These are phyloP conservation scores for Sebastes wilsoni DNA, from an alignment of 2,797 vertebrate genomes.

Conservation along the genomic window DNA sequence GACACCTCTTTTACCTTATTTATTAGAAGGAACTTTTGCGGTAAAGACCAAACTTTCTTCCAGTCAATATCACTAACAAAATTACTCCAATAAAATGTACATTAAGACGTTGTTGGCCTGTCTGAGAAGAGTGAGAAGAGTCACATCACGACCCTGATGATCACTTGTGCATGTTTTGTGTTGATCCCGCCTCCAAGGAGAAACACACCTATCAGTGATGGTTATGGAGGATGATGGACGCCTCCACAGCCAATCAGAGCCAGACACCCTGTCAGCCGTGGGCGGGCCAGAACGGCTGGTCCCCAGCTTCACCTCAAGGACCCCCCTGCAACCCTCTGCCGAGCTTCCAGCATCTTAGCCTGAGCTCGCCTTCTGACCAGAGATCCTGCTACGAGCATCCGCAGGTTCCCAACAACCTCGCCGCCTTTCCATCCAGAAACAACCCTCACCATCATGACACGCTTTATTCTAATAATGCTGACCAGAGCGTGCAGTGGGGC, in stretches of 20 bases:
- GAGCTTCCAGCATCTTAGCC: constrained; percentile 53
- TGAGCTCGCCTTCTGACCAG: constrained; percentile 41
- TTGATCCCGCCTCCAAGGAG: constrained; percentile 15
- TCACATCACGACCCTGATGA: not conserved
- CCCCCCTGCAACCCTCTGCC: constrained; percentile 31
- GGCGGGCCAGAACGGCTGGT: constrained; percentile 64
- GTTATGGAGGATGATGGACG: constrained; percentile 70
- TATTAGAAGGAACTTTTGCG: too few species aligned
- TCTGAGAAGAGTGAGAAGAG: not conserved
- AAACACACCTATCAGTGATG: constrained; percentile 28
- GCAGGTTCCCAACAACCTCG: not conserved
- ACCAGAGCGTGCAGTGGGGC: not conserved
- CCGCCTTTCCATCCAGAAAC: not conserved
- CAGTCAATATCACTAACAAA: too few species aligned
- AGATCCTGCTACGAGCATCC: not conserved
- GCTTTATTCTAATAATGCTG: not conserved
- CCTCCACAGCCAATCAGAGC: constrained; percentile 59
- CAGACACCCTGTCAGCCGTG: constrained; percentile 56
- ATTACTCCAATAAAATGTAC: too few species aligned
- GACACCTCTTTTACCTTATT: too few species aligned
- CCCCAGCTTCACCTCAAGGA: constrained; percentile 33
- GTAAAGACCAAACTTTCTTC: too few species aligned
- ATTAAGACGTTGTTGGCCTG: too few species aligned
- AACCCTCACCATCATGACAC: not conserved
- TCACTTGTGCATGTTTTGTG: not conserved